Evolutionary conservation across 2,888 invertebrate genomes (phyloP).

Genomic region (Ophonus ardosiacus): DNA sequence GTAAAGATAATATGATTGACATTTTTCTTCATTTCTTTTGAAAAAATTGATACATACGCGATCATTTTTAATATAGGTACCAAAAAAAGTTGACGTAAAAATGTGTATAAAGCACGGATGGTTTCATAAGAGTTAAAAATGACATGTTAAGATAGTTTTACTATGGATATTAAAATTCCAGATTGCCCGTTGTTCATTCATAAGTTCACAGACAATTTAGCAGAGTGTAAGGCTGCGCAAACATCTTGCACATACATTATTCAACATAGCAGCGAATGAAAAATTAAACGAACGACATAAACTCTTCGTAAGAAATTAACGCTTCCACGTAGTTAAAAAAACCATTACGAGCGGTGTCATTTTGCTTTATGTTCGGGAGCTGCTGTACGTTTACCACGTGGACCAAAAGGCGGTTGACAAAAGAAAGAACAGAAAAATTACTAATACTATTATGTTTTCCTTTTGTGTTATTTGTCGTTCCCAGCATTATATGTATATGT

Average conservation of each 20-base stretch:
- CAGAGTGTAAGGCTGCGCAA: slow-evolving; percentile 21
- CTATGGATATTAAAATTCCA: slow-evolving; percentile 6
- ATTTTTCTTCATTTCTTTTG: too few relatives aligned
- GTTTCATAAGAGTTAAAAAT: not conserved
- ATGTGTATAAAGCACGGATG: not conserved
- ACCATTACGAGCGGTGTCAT: slow-evolving; percentile 10
- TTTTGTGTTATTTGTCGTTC: too few relatives aligned
- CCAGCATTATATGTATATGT: too few relatives aligned
- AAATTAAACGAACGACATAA: slow-evolving; percentile 39
- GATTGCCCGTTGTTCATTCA: slow-evolving; percentile 39
- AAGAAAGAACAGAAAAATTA: too few relatives aligned
- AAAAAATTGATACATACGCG: too few relatives aligned
- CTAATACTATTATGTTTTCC: not conserved
- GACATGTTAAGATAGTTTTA: not conserved
- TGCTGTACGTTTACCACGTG: slow-evolving; percentile 8
- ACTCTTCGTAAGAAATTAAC: slow-evolving; percentile 38
- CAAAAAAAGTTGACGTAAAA: too few relatives aligned
- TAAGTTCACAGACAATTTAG: slow-evolving; percentile 41
- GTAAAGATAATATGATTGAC: too few relatives aligned
- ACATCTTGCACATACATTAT: slow-evolving; percentile 43
- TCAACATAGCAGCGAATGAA: slow-evolving; percentile 39
- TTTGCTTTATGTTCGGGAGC: slow-evolving; percentile 4
- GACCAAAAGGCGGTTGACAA: too few relatives aligned
- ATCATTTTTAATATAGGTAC: too few relatives aligned
- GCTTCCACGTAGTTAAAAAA: slow-evolving; percentile 34